Evolutionary conservation across 2,888 invertebrate species (phyloP), one percentile per base, ranked within the genome.

Genomic region (Dioctria rufipes): DNA sequence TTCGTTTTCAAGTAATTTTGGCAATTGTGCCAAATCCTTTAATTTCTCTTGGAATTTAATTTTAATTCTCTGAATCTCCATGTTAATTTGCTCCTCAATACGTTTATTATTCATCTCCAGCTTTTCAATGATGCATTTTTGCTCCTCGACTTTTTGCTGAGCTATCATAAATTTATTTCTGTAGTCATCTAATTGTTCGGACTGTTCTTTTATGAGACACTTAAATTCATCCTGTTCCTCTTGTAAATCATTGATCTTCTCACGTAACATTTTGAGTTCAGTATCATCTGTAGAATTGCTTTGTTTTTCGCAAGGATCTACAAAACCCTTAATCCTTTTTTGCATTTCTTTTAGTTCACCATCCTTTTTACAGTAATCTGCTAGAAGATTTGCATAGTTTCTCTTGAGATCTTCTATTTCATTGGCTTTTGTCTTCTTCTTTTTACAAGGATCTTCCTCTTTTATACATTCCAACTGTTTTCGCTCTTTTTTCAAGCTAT

Each of bases 141-240:
- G 89, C n/a, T 86, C 86, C 82, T 87, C 86, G 84, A 88, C 87
- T 3, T 87, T 85, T 73, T 87, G 86, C 81, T 88, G 87, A 0
- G 89, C 87, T 73, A 86, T 85, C 39, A 88, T 80, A 61, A 87
- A 89, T 46, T 89, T 87, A 8, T 85, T 81, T 9, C 87, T 86
- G 69, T 88, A 88, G 54, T 86, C 86, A 13, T 86, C 84, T 0
- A 88, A 83, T 65, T 88, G 86, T 3, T 85, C 85, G 78, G 87
- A 86, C 80, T 89, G 88, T 11, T 88, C 85, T 11, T 86, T 85
- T 13, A 89, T 88, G n/a, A 88, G 83, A 4, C 81, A 85, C n/a
- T 86, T 86, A 65, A 86, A 88, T 67, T 88, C 85, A 5, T 85
- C 66, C 77, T 88, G 88, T 51, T 89, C 88, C 58, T 82, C 86